Evolutionary conservation across 2,113 vertebrate genomes (phyloP), one percentile per base, ranked within the genome.

Genomic region (Platysternon megacephalum): DNA sequence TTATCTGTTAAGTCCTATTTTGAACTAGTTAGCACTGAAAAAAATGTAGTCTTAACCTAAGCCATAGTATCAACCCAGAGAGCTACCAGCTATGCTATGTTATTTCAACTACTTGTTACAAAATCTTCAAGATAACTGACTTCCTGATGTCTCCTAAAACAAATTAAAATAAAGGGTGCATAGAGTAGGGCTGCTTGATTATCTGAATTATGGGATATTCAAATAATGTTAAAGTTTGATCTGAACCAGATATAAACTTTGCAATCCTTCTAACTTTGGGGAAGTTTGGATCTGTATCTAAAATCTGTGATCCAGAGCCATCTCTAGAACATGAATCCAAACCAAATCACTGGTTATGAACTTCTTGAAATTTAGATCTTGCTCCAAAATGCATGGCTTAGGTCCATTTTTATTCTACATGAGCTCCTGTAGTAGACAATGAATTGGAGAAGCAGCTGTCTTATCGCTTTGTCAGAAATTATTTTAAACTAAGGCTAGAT

Each of bases 1-100:
- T 96, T 4, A 91, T 96, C 91, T 89, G 39, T 86, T 92, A 94
- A 89, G 8, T 87, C 81, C 51, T 68, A 11, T 55, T 96, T 90
- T 95, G 82, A 94, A 65, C 58, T 68, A 87, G 12, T 93, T 87
- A 86, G n/a, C 2, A 9, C 16, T 79, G 19, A 24, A 6, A 5
- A 6, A 90, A 35, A 29, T 86, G 29, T 87, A 94, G 8, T 26
- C 0, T 85, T 88, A 94, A 72, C 61, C 74, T 48, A 88, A 94
- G 26, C 42, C 19, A 35, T 44, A 87, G 19, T 26, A 76, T 49
- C 32, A 68, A 44, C 11, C 53, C 42, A 21, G 89, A 96, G 51
- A 93, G 10, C 9, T 79, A 79, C 24, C 44, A 93, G 58, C 39
- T 88, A 6, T 84, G 24, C 5, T 21, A 16, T 1, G 8, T n/a